A percentile compares a stretch with the other conserved stretches of the same genome.
Evolutionary conservation across 2,888 invertebrate genomes (phyloP).

Genomic region (Melinaea menophilus): DNA sequence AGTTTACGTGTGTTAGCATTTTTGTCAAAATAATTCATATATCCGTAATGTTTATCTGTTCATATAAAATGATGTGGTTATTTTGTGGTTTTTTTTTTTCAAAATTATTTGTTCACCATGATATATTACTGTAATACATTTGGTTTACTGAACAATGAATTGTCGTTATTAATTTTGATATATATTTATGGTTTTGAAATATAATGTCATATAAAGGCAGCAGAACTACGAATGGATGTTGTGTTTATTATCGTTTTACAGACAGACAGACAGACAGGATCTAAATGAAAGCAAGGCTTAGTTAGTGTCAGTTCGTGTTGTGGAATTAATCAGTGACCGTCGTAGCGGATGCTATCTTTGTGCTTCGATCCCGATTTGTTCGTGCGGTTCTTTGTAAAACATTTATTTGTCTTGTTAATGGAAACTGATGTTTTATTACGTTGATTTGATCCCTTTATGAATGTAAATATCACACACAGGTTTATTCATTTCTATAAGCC

Average conservation of each 20-base stretch:
- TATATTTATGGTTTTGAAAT: neutral
- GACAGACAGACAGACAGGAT: conserved; percentile 7
- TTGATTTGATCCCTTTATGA: conserved; percentile 9
- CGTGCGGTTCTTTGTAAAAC: conserved; percentile 23
- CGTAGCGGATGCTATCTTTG: conserved; percentile 30
- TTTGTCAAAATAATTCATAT: too few species aligned
- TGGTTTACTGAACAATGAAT: too few species aligned
- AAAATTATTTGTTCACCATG: too few species aligned
- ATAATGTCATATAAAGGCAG: too few species aligned
- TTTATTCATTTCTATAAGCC: conserved; percentile 2
- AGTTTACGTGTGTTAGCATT: too few species aligned
- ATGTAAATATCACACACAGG: conserved; percentile 6
- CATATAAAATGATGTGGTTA: too few species aligned
- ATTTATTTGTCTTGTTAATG: conserved; percentile 26
- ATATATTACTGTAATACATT: too few species aligned
- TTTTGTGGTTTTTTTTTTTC: too few species aligned
- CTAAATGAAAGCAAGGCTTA: conserved; percentile 35
- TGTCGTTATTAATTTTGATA: too few species aligned
- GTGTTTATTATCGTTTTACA: conserved; percentile 6
- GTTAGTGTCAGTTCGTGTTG: conserved; percentile 43
- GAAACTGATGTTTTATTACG: conserved; percentile 26
- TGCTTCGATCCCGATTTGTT: conserved; percentile 26
- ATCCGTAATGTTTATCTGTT: too few species aligned
- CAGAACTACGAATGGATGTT: conserved; percentile 1
- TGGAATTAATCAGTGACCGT: conserved; percentile 55